Conservation (phyloP, 2,113 vertebrate genomes). For the Perca schrenkii region DNA sequence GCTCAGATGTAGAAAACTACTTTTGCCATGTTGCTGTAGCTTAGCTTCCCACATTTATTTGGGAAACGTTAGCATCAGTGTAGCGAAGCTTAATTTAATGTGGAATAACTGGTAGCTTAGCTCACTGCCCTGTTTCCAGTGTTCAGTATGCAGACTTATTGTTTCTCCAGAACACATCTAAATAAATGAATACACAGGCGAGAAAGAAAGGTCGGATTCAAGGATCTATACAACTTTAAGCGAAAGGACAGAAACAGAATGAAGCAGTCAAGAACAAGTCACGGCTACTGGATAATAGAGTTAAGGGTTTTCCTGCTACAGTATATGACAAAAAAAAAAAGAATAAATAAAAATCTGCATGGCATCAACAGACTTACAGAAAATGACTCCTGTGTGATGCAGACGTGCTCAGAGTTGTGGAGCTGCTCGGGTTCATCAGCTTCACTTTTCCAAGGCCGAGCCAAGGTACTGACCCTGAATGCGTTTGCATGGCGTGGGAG, state of each 20-base stretch:
- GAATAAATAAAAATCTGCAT: neutral
- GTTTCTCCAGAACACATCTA: no score
- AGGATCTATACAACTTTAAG: neutral
- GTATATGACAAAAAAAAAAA: neutral
- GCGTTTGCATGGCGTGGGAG: constrained; percentile 2
- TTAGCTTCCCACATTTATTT: no score
- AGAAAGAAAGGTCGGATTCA: constrained; percentile 1
- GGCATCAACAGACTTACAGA: neutral
- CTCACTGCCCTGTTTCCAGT: no score
- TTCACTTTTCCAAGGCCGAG: constrained; percentile 30
- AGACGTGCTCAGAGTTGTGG: neutral
- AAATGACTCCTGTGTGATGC: neutral
- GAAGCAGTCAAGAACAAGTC: neutral
- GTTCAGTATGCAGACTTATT: no score
- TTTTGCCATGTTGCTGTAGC: no score
- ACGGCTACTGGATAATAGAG: neutral
- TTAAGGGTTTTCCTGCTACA: neutral
- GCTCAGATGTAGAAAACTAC: no score
- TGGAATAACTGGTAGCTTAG: no score
- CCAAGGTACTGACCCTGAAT: constrained; percentile 63
- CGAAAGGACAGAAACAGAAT: neutral
- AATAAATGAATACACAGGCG: no score
- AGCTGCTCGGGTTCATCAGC: constrained; percentile 32
- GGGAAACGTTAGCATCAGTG: no score
- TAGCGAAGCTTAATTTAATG: no score